A percentile compares a stretch with the other conserved stretches of the same genome.
These are phyloP conservation scores for Papilio demoleus DNA, from an alignment of 2,888 invertebrate genomes.

Conservation along the genomic window DNA sequence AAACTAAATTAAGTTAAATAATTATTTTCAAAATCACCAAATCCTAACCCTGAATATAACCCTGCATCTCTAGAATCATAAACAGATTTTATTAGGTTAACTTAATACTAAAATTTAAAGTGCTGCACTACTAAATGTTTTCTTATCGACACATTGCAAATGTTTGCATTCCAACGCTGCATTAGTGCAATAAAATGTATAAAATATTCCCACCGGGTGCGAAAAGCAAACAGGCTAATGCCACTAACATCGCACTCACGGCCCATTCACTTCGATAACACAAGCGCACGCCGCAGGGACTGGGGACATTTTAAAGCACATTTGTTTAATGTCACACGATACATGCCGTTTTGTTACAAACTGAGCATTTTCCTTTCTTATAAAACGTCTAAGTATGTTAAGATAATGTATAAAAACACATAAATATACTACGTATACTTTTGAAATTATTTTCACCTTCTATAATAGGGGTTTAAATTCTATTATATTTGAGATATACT, in stretches of 20 bases:
- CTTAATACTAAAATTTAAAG: background rate
- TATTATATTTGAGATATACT: too few species aligned
- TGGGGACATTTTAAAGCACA: constrained; percentile 37
- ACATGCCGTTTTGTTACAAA: background rate
- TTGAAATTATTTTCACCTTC: too few species aligned
- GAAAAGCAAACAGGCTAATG: constrained; percentile 43
- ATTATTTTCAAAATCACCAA: background rate
- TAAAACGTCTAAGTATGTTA: too few species aligned
- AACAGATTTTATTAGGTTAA: background rate
- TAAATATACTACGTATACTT: too few species aligned
- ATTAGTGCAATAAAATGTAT: constrained; percentile 45
- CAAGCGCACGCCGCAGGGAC: constrained; percentile 31
- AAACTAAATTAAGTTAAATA: background rate
- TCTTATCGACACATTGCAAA: constrained; percentile 50
- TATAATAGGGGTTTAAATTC: too few species aligned
- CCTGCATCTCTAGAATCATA: too few species aligned
- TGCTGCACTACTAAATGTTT: background rate
- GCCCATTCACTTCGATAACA: constrained; percentile 41
- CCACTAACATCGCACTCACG: constrained; percentile 40
- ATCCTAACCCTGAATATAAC: too few species aligned
- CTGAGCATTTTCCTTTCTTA: constrained; percentile 1
- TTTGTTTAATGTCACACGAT: constrained; percentile 37
- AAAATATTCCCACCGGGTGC: constrained; percentile 40
- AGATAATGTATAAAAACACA: too few species aligned
- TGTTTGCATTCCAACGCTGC: constrained; percentile 45